Base-by-base conservation (phyloP, 2,113 vertebrate species). In the Gasterosteus nipponicus region DNA sequence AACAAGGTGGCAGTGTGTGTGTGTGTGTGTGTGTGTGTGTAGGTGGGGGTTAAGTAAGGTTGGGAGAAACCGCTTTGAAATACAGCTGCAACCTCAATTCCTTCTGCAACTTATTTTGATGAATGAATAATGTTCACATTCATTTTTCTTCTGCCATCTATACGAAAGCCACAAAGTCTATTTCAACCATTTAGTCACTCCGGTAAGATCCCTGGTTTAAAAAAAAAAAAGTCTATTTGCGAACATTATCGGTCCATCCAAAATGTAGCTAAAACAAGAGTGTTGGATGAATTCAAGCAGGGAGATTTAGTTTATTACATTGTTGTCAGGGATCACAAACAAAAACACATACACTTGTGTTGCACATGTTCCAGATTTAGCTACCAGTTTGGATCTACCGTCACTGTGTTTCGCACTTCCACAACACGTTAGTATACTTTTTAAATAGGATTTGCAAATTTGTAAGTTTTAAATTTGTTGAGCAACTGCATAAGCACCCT, bases 1-100 rank as follows among this genome's bases (percentile, higher is more conserved):
- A 1, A 85, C 82, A 86, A 79, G 14, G 74, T 79, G 59, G 38
- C 35, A 54, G 63, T 85, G 74, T 78, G 51, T 33, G 19, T 29
- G 12, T 49, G 35, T n/a, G 14, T 12, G 41, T 39, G 12, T 49
- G 35, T n/a, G 14, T 12, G 41, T 39, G 7, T 22, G 19, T 10
- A 19, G 0, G 0, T 18, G 41, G 6, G 54, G 54, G 47, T 44
- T 42, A 33, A 60, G 19, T 19, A 31, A 57, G 51, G 18, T 54
- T n/a, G 29, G 49, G 12, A 38, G 14, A 5, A n/a, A 59, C 2
- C 2, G 16, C 26, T 26, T 54, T 3, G 19, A 54, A 58, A 46
- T 12, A 49, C 3, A n/a, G 53, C 22, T 33, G 12, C 14, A 73
- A 61, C 54, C 14, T 46, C 29, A 35, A 51, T 66, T 62, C 56